Conservation (phyloP, 2,113 vertebrate species). For the Trachemys scripta region DNA sequence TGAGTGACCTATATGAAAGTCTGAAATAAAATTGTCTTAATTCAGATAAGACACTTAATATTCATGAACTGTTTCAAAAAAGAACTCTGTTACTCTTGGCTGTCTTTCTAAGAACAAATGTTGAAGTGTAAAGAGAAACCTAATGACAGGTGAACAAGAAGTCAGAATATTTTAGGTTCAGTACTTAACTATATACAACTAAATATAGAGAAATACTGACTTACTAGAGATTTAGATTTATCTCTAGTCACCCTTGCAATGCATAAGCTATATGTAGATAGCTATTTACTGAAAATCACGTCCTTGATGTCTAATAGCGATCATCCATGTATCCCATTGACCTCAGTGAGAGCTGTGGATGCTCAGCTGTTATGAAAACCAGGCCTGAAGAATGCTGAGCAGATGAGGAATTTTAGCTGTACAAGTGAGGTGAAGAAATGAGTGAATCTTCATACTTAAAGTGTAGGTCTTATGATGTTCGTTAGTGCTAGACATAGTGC, state of each 20-base stretch:
- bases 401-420: neutral
- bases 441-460: neutral
- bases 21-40: neutral
- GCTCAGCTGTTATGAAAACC: neutral
- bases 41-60: neutral
- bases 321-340: neutral
- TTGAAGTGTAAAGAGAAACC: neutral
- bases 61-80: neutral
- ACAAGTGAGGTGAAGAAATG: neutral
- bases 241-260: neutral
- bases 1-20: neutral
- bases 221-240: neutral
- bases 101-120: neutral
- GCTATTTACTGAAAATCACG: neutral
- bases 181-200: neutral
- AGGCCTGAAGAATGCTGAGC: neutral
- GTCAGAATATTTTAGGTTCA: neutral
- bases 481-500: neutral
- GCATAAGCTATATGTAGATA: neutral
- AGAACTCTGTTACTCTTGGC: neutral
- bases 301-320: neutral
- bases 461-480: neutral
- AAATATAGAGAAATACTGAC: neutral
- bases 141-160: neutral
- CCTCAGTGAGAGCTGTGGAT: neutral